A percentile compares a stretch with the other conserved stretches of the same genome.
phyloP scores from a whole-genome alignment of 2,888 invertebrate species.

The Euclidia mi region DNA sequence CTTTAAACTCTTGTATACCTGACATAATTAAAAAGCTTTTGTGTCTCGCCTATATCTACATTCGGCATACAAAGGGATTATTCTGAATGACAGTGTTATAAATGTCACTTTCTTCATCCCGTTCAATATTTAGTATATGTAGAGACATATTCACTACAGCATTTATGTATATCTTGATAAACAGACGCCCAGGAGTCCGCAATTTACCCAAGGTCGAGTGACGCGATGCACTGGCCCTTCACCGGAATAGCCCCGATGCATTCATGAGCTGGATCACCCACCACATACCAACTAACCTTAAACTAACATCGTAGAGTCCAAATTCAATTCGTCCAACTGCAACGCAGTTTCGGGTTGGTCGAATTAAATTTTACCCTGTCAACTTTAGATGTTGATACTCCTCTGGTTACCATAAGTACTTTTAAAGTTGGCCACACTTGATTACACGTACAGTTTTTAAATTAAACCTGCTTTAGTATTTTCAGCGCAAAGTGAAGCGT shows the following conservation, averaged over 20 bases:
- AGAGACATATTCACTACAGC: no score
- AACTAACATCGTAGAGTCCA: constrained; percentile 33
- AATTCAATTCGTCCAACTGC: constrained; percentile 40
- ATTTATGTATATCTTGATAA: constrained; percentile 8
- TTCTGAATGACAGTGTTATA: no score
- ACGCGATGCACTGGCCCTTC: constrained; percentile 62
- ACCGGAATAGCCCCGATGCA: constrained; percentile 54
- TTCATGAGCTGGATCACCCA: constrained; percentile 57
- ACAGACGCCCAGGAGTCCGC: constrained; percentile 35
- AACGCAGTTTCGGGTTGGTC: no score
- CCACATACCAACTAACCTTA: constrained; percentile 47
- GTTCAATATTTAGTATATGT: no score
- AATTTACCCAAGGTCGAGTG: constrained; percentile 54
- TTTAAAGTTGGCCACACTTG: constrained; percentile 31
- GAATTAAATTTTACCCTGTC: no score
- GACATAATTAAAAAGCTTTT: no score
- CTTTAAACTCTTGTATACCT: no score
- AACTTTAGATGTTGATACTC: constrained; percentile 56
- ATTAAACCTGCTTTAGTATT: constrained; percentile 32
- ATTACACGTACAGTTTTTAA: constrained; percentile 14
- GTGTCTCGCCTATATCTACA: no score
- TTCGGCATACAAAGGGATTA: no score
- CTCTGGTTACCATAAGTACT: constrained; percentile 56
- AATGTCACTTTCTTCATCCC: no score
- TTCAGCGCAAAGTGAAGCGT: constrained; percentile 33